Percentiles rank a stretch among this genome's conserved stretches.
Evolutionary conservation across 2,113 vertebrate species (phyloP).

Genomic region (Desmodus rotundus): DNA sequence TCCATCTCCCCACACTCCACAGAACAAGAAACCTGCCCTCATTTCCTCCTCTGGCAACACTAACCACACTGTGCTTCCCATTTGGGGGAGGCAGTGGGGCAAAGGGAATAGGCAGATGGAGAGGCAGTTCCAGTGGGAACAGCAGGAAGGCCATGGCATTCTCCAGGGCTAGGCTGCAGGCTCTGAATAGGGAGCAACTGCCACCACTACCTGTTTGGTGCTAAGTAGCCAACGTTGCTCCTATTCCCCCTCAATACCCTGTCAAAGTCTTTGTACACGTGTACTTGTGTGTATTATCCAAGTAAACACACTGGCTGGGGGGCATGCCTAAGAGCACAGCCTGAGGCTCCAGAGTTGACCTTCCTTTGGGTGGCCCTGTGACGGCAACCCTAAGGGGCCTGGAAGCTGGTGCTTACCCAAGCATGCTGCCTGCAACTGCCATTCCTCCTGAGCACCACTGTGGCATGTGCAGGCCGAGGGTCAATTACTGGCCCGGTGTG

Average conservation of each 20-base stretch:
- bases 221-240: neutral
- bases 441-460: slow-evolving; percentile 14
- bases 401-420: slow-evolving; percentile 69
- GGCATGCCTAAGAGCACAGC: neutral
- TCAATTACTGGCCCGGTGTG: neutral
- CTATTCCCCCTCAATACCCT: neutral
- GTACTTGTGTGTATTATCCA: neutral
- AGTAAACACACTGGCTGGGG: neutral
- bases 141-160: neutral
- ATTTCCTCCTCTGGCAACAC: neutral
- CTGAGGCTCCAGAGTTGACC: neutral
- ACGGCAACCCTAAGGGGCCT: neutral
- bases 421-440: neutral
- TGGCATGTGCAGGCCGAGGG: neutral
- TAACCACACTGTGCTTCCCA: neutral
- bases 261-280: no score
- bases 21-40: neutral
- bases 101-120: neutral
- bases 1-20: neutral
- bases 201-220: neutral
- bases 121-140: neutral
- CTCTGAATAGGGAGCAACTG: neutral
- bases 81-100: neutral
- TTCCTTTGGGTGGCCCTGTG: neutral
- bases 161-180: neutral